A percentile compares a stretch with the other conserved stretches of the same genome.
Conservation (phyloP, 2,113 vertebrate species). For the Rhinoderma darwinii region DNA sequence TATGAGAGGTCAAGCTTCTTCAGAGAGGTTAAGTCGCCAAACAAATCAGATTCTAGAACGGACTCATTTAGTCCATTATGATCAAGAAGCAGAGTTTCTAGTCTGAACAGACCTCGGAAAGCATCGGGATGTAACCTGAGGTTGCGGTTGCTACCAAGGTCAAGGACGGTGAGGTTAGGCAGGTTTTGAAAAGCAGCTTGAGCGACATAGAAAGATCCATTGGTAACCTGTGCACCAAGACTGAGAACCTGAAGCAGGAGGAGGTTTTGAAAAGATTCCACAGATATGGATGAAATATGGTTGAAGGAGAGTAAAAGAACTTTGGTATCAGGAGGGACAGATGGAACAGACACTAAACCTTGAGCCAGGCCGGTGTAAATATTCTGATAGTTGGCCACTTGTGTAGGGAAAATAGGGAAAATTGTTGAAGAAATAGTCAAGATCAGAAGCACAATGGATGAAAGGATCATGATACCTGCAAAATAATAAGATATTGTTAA, state of each 20-base stretch:
- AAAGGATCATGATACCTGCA: constrained; percentile 23
- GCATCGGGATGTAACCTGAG: constrained; percentile 52
- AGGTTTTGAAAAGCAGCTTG: constrained; percentile 57
- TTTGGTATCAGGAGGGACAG: background rate
- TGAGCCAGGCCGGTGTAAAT: constrained; percentile 36
- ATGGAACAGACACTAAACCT: background rate
- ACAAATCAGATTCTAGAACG: constrained; percentile 55
- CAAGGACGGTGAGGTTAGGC: constrained; percentile 57
- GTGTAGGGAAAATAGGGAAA: background rate
- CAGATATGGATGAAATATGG: constrained; percentile 36
- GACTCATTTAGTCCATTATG: constrained; percentile 47
- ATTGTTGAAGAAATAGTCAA: background rate
- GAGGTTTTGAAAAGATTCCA: constrained; percentile 48
- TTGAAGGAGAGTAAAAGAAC: constrained; percentile 60
- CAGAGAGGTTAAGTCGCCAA: constrained; percentile 58
- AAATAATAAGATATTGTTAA: constrained; percentile 5
- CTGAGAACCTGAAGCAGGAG: constrained; percentile 36
- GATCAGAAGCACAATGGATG: background rate
- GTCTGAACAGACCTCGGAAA: constrained; percentile 48
- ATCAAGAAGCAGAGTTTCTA: constrained; percentile 60
- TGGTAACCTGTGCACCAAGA: constrained; percentile 43
- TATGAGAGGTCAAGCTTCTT: constrained; percentile 58
- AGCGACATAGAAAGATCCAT: constrained; percentile 38
- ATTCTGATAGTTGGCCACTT: background rate
- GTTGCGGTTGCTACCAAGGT: constrained; percentile 61